Evolutionary conservation across 1,140 invertebrate genomes (phyloP), one percentile per base, ranked within the genome.

Genomic region (Heliconius nattereri): DNA sequence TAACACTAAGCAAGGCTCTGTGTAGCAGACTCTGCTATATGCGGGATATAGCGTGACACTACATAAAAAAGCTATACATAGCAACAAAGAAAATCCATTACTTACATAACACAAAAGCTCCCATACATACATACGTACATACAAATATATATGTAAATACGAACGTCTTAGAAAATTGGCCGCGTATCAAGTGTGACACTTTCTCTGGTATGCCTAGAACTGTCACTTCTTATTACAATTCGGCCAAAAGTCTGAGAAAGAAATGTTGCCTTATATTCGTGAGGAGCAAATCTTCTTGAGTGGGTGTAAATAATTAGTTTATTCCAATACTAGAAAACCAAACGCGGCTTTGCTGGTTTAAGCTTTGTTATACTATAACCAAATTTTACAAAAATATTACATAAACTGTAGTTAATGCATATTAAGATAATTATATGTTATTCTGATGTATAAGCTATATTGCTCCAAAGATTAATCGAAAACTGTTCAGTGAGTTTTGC

Each of bases 191-290:
- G 60, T 66, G 60, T 66, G 9, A 26, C 60, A 26, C 26, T 66
- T 66, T 66, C 60, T 66, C 60, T 66, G 16, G n/a, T 16, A 66
- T 26, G 20, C 11, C 60, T 66, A 66, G 23, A 66, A 66, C 23
- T 66, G 60, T 29, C 60, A 66, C 60, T 66, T 66, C 60, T 66
- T 29, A 66, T 66, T 66, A 66, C 60, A 66, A 66, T 66, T 66
- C 60, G 23, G 60, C 3, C 60, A 66, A 66, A 66, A 66, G 23
- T 29, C 26, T 5, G 60, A 26, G 60, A 66, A 60, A 13, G 13
- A 66, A 29, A 29, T 26, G 23, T 66, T 29, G 60, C 26, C 60
- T 66, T 66, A 66, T 66, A 66, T 16, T 26, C 5, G 26, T 66
- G 13, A 66, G 26, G 11, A 29, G 13, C 23, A 16, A 66, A 66